Evolutionary conservation across 2,888 invertebrate genomes (phyloP), one percentile per base, ranked within the genome.

Genomic region (Branchipolynoe longqiensis): DNA sequence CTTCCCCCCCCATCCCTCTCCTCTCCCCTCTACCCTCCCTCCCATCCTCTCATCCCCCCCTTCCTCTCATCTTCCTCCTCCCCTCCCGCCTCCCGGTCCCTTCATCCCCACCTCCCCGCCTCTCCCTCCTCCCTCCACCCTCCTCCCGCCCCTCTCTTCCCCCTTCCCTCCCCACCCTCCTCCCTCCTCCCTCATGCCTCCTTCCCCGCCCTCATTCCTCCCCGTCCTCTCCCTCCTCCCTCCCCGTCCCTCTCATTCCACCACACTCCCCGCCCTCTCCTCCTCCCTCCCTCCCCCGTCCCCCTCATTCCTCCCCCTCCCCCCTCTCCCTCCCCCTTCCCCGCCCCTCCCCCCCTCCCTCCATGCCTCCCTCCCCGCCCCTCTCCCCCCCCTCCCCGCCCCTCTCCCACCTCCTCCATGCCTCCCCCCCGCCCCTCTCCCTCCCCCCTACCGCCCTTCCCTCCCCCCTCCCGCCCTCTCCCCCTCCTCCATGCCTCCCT

Each of bases 291-390:
- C n/a, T n/a, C 12, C n/a, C 58, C 58, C 58, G n/a, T 4, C 58
- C 12, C 58, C 12, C 58, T n/a, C 14, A n/a, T 8, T n/a, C 12
- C n/a, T 58, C 4, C 12, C 58, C 14, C 58, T 4, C n/a, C 12
- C 58, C 25, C 56, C 85, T 41, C 73, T 83, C 48, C 48, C 31
- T 1, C 84, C 84, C 28, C 4, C 58, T n/a, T 25, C 12, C 58
- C 58, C n/a, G 12, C 14, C 58, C 58, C 18, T 58, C 58, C 58
- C 58, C n/a, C n/a, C 12, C 58, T n/a, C 14, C n/a, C 58, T 25
- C 58, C 58, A 18, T 14, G 8, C 48, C 48, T 8, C 8, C 48
- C 22, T 58, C n/a, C 12, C 58, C n/a, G 18, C 58, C 18, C 4
- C 58, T n/a, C 58, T n/a, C 58, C 12, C 58, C 4, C 22, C 18